Evolutionary conservation across 2,888 invertebrate genomes (phyloP).

Genomic region (Heteropelma amictum): DNA sequence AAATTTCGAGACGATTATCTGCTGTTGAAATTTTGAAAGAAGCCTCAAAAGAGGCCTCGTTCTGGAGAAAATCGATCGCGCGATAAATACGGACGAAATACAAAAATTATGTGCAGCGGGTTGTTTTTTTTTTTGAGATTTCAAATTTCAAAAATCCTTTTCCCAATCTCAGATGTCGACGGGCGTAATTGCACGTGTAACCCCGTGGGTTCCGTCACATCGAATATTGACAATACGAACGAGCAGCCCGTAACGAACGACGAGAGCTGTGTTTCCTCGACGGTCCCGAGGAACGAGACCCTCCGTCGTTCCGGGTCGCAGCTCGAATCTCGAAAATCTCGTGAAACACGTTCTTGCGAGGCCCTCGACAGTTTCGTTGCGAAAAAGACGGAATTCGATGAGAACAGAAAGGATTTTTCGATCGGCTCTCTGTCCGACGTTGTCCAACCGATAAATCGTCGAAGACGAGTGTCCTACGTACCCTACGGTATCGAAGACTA

Average conservation of each 20-base stretch:
- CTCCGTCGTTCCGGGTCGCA: slow-evolving; percentile 65
- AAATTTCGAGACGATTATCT: too few species aligned
- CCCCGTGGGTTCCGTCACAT: slow-evolving; percentile 67
- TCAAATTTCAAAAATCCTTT: too few species aligned
- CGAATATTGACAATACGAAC: slow-evolving; percentile 68
- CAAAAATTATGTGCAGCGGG: background rate
- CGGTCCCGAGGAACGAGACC: slow-evolving; percentile 68
- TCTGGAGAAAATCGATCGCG: too few species aligned
- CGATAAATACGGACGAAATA: too few species aligned
- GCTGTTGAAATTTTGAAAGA: too few species aligned
- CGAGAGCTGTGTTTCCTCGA: slow-evolving; percentile 55
- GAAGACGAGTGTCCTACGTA: slow-evolving; percentile 54
- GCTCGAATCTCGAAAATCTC: slow-evolving; percentile 42
- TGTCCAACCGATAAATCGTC: slow-evolving; percentile 44
- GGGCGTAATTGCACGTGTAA: slow-evolving; percentile 53
- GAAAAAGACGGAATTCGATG: slow-evolving; percentile 11
- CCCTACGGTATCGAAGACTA: slow-evolving; percentile 69
- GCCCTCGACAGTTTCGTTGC: slow-evolving; percentile 28
- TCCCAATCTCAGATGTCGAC: slow-evolving; percentile 57
- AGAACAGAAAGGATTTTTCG: slow-evolving; percentile 13
- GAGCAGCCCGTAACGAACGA: slow-evolving; percentile 60
- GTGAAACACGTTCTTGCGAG: slow-evolving; percentile 52
- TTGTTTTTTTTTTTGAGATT: slow-evolving; percentile 17
- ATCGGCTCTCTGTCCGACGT: slow-evolving; percentile 37
- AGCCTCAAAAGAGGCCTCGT: too few species aligned